Evolutionary conservation across 1,140 invertebrate species (phyloP), one percentile per base, ranked within the genome.

Genomic region (Galleria mellonella): DNA sequence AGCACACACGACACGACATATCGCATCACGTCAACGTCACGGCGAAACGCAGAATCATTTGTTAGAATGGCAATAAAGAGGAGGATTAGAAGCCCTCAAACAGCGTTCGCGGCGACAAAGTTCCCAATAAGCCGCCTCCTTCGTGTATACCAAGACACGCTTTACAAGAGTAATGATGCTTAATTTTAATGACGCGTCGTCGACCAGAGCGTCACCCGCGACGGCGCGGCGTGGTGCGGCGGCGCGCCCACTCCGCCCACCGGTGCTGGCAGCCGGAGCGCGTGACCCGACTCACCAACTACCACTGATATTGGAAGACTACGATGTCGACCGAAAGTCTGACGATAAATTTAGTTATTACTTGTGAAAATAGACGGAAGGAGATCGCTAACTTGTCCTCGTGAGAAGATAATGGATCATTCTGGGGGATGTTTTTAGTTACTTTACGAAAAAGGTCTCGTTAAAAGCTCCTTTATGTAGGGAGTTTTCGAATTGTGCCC

Each of bases 321-420:
- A 63, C 68, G 67, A 64, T 63, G 58, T 62, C 66, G 64, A 65
- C 69, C 72, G 65, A 83, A 83, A 83, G 69, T 84, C 74, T 74
- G 66, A 71, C 78, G 78, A 84, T 84, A 84, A 84, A 84, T 84
- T 84, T 77, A 84, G 81, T 84, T 84, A 84, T 84, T 84, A 84
- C 81, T 84, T 84, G 76, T 81, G 78, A 84, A 84, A 84, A 84
- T 84, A 84, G 74, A 84, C 78, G 81, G 69, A 84, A 84, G 77
- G 71, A 84, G 81, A 84, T 84, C 78, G 76, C 74, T 81, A 82
- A 85, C 81, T 85, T 83, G 81, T 85, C 78, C 66, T 76, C 72
- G 74, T 72, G 74, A 78, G 75, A 62, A 79, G 78, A 83, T 84
- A 84, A 84, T 84, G 81, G 81, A 83, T 84, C 81, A 84, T 82